Evolutionary conservation across 2,113 vertebrate genomes (phyloP).

Genomic region (Leptosomus discolor): DNA sequence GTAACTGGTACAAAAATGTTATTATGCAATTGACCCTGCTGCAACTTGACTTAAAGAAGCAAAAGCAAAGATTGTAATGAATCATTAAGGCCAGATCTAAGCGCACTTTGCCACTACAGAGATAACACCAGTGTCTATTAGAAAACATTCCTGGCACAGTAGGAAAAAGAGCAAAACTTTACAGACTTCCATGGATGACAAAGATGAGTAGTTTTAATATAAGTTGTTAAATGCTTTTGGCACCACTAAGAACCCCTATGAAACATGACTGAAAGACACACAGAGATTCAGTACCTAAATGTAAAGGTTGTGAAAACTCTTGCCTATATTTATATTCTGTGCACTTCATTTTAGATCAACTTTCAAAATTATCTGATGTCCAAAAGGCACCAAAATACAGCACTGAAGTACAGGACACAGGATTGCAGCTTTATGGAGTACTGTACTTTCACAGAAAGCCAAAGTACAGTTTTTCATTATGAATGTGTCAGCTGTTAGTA

Average conservation of each 20-base stretch:
- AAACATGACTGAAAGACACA: neutral
- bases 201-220: neutral
- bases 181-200: neutral
- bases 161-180: neutral
- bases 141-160: neutral
- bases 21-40: neutral
- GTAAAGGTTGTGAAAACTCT: neutral
- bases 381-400: neutral
- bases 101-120: neutral
- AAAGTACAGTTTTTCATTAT: slow-evolving; percentile 57
- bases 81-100: neutral
- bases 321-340: neutral
- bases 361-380: neutral
- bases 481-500: slow-evolving; percentile 60
- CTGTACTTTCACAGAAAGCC: neutral
- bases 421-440: neutral
- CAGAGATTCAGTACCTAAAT: neutral
- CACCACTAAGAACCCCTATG: neutral
- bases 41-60: neutral
- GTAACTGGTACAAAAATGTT: neutral
- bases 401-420: neutral
- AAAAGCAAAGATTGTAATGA: neutral
- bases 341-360: slow-evolving; percentile 23
- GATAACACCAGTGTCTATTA: neutral
- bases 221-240: neutral